Evolutionary conservation across 2,888 invertebrate species (phyloP).

Genomic region (Thymelicus sylvestris): DNA sequence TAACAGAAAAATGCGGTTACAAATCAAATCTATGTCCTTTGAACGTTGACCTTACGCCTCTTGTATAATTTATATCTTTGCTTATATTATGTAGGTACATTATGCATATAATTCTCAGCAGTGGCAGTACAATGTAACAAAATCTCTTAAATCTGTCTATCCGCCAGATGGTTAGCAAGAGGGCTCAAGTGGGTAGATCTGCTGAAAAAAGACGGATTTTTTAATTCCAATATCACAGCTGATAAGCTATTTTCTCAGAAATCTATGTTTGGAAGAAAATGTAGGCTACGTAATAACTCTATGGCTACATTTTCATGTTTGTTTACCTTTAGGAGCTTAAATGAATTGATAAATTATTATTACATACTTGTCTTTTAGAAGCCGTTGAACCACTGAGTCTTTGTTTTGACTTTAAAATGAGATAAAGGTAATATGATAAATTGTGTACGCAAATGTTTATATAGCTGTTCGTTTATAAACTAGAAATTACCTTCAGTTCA

Average conservation of each 20-base stretch:
- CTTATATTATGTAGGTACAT: too few relatives aligned
- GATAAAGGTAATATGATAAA: neutral
- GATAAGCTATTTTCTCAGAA: too few relatives aligned
- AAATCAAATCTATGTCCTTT: neutral
- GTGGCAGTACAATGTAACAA: too few relatives aligned
- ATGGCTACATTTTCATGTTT: neutral
- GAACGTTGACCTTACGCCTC: neutral
- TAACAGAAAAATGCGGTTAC: neutral
- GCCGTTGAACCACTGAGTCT: constrained; percentile 17
- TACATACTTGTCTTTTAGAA: constrained; percentile 10
- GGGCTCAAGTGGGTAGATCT: too few relatives aligned
- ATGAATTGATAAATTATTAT: constrained; percentile 14
- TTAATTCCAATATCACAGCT: too few relatives aligned
- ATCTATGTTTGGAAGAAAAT: too few relatives aligned
- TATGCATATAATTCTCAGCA: too few relatives aligned
- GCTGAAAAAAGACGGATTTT: too few relatives aligned
- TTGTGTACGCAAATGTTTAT: neutral
- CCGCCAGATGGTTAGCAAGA: too few relatives aligned
- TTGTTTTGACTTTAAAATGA: constrained; percentile 11
- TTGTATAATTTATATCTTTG: too few relatives aligned
- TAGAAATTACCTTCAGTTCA: neutral
- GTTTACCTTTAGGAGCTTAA: neutral
- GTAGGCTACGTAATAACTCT: too few relatives aligned
- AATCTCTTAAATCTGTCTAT: too few relatives aligned
- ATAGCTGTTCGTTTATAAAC: neutral